Base-by-base conservation (phyloP, 2,113 vertebrate genomes). In the Edolisoma coerulescens region DNA sequence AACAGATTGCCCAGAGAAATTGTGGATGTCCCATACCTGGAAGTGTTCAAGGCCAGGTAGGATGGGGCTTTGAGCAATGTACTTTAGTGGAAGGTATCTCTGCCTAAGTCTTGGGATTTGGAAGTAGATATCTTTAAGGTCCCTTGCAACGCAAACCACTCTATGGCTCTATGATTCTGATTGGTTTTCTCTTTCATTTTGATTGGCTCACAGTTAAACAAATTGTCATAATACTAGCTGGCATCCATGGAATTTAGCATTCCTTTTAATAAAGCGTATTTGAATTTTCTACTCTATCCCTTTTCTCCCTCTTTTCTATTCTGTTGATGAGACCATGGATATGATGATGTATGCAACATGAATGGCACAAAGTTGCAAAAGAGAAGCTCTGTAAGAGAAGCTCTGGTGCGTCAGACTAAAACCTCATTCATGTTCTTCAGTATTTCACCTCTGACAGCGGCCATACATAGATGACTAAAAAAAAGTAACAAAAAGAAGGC, bases 1-100 rank as follows among this genome's bases (percentile, higher is more conserved):
- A 82, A 53, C 28, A 75, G 7, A 6, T 3, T 60, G 5, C 5
- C 24, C 30, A 53, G 53, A 75, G 19, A 47, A 41, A 60, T 3
- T 32, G 9, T 7, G 23, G 39, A 10, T 60, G 13, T 8, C 7
- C 16, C 1, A 0, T 26, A 20, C 6, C 7, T 60, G 39, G 24
- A 61, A 61, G 30, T 27, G 16, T 54, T 60, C 53, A 68, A 54
- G 17, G 20, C 13, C 13, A 16, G 9, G 17, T 24, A 39, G 20
- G 13, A 68, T 26, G 20, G 28, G 7, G 16, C 5, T 82, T 89
- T 39, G 11, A 53, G n/a, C 30, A 35, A 54, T 0, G 1, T 22
- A 24, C 7, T 26, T n/a, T 13, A 41, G 14, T 61, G 17, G n/a
- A 68, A 83, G 16, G 9, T 12, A 44, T 26, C 13, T 39, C 21